phyloP scores from a whole-genome alignment of 2,113 vertebrate genomes.

The Festucalex cinctus region DNA sequence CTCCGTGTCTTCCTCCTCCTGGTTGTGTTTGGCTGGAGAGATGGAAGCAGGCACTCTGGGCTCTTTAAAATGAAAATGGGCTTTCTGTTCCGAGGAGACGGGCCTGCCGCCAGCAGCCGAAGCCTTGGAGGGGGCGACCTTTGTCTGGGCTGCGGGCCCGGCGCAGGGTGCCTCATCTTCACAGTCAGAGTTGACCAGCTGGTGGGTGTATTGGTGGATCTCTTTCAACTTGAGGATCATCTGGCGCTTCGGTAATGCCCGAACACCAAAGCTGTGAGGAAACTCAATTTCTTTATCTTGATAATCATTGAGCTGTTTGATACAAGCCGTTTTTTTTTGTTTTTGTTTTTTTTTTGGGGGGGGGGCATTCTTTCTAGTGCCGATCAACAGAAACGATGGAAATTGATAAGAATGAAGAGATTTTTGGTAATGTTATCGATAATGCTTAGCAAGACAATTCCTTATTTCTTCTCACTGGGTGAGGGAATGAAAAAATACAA shows the following conservation, averaged over 20 bases:
- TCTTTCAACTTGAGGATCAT: constrained; percentile 97
- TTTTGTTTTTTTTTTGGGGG: too few species aligned
- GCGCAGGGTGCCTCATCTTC: constrained; percentile 65
- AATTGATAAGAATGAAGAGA: too few species aligned
- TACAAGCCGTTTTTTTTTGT: not conserved
- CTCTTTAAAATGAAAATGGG: constrained; percentile 59
- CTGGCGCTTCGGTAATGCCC: constrained; percentile 87
- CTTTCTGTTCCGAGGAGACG: constrained; percentile 9
- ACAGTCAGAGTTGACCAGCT: constrained; percentile 75
- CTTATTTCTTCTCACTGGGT: not conserved
- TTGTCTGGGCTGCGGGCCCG: not conserved
- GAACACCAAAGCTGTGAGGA: constrained; percentile 84
- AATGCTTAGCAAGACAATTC: too few species aligned
- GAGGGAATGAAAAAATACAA: not conserved
- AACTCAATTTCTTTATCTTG: not conserved
- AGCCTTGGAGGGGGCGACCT: not conserved
- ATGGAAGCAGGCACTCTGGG: constrained; percentile 32
- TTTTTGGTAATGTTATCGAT: too few species aligned
- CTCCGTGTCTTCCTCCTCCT: constrained; percentile 31
- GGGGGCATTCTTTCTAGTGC: too few species aligned
- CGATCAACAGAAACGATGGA: too few species aligned
- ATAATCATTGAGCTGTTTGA: not conserved
- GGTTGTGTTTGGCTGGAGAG: constrained; percentile 14
- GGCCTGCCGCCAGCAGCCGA: constrained; percentile 3
- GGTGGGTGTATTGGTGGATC: constrained; percentile 95